These are phyloP conservation scores for Nothocercus julius DNA, from an alignment of 2,113 vertebrate genomes.

Conservation along the genomic window DNA sequence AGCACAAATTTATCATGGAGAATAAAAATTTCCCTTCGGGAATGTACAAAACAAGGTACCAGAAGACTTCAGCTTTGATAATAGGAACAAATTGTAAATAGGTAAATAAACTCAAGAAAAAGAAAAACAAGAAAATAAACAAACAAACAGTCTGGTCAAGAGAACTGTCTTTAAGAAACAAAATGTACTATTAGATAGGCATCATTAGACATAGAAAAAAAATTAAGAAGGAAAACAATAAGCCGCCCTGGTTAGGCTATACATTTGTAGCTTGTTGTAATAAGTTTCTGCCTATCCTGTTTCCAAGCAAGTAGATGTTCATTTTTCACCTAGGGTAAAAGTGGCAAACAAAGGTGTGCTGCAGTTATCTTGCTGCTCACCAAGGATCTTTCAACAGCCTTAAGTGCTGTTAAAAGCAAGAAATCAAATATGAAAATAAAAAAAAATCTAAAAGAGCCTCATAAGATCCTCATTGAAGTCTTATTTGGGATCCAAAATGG, in stretches of 20 bases:
- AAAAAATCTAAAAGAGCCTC: too few species aligned
- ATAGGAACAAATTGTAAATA: background rate
- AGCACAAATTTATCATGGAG: background rate
- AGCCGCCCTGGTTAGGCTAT: background rate
- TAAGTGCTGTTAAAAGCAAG: background rate
- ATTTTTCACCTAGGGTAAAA: background rate
- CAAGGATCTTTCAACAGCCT: background rate
- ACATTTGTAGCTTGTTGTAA: too few species aligned
- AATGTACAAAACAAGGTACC: accelerated
- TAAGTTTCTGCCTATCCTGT: background rate
- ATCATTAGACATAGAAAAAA: background rate
- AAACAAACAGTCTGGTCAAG: background rate
- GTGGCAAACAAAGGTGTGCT: background rate
- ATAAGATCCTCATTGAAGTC: background rate
- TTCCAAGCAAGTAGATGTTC: background rate
- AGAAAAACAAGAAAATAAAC: background rate
- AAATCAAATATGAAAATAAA: background rate
- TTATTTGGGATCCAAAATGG: background rate
- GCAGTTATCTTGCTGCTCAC: background rate
- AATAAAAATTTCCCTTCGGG: background rate
- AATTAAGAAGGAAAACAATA: background rate
- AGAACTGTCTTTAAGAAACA: background rate
- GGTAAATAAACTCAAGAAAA: background rate
- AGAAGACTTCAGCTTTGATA: background rate
- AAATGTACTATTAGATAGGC: background rate